Evolutionary conservation across 2,113 vertebrate genomes (phyloP).

Genomic region (Cyprinodon brontotheroides): DNA sequence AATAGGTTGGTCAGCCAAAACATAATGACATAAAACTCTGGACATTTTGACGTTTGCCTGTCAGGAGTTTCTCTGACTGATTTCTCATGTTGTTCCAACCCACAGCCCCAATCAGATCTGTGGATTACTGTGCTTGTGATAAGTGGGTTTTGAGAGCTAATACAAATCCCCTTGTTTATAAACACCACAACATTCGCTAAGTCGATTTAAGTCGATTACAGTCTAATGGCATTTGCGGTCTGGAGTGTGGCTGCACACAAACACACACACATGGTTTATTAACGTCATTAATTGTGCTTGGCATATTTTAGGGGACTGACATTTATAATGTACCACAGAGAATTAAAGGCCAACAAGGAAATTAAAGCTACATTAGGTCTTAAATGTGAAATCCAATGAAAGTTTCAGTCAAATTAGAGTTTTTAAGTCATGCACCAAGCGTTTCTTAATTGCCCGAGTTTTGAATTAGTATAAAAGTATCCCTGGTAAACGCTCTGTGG

Average conservation of each 20-base stretch:
- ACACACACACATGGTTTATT: slow-evolving; percentile 12
- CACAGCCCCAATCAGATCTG: slow-evolving; percentile 56
- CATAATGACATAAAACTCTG: background rate
- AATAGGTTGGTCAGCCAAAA: background rate
- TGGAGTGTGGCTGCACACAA: slow-evolving; percentile 13
- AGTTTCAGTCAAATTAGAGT: slow-evolving; percentile 7
- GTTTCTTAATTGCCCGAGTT: slow-evolving; percentile 31
- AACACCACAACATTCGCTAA: slow-evolving; percentile 63
- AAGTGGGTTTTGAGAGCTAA: slow-evolving; percentile 70
- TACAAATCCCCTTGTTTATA: slow-evolving; percentile 72
- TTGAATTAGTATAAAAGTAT: slow-evolving; percentile 19
- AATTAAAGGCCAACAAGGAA: slow-evolving; percentile 23
- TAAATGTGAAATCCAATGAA: slow-evolving; percentile 14
- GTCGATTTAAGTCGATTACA: slow-evolving; percentile 70
- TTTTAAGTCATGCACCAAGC: slow-evolving; percentile 31
- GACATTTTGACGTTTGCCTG: background rate
- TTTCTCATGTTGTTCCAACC: slow-evolving; percentile 16
- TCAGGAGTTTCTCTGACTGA: slow-evolving; percentile 15
- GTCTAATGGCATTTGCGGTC: slow-evolving; percentile 59
- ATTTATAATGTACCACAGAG: slow-evolving; percentile 33
- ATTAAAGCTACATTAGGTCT: slow-evolving; percentile 24
- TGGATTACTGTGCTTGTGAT: slow-evolving; percentile 67
- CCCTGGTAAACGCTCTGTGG: background rate
- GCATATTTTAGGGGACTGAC: slow-evolving; percentile 26
- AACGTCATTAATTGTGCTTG: slow-evolving; percentile 27